Evolutionary conservation across 2,888 invertebrate genomes (phyloP), one percentile per base, ranked within the genome.

Genomic region (Arge pagana): DNA sequence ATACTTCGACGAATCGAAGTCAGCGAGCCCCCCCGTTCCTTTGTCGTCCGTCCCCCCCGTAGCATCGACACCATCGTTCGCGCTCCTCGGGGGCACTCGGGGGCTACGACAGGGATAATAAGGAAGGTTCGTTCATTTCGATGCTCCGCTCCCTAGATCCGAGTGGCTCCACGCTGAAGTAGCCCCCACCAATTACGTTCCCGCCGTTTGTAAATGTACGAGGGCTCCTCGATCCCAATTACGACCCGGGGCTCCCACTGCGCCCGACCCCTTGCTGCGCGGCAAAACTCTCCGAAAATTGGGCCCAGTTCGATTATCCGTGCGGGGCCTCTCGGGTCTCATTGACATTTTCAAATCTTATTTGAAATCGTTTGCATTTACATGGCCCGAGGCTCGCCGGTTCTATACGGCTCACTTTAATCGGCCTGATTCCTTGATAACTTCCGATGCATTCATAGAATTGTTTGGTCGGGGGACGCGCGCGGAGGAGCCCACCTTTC

Each of bases 171-270:
- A 21, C 18, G 51, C 35, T 33, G 40, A 28, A 39, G 26, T 35
- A 30, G 26, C 48, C 42, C 28, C 53, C 52, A 61, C 55, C 52
- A 56, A 56, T 61, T 61, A 56, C 55, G 55, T 57, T 48, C 42
- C 48, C 48, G 48, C 43, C 23, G 24, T 33, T 23, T 18, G 16
- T 21, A 45, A 33, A 23, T 30, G 21, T 30, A 16, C 33, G 21
- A 23, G 23, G 33, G 33, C 21, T 23, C n/a, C n/a, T n/a, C 21
- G 45, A 45, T 45, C 45, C 45, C 45, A 45, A 45, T 45, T 45
- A 45, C n/a, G n/a, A n/a, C 45, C 45, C 16, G 21, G 23, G 30
- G 45, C 45, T 43, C 45, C 45, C 45, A 45, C 45, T 45, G 45
- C 11, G 45, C 16, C 23, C 6, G 33, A 35, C 23, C 45, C 45